Conservation (phyloP, 2,888 invertebrate species). For the Empis stercorea region DNA sequence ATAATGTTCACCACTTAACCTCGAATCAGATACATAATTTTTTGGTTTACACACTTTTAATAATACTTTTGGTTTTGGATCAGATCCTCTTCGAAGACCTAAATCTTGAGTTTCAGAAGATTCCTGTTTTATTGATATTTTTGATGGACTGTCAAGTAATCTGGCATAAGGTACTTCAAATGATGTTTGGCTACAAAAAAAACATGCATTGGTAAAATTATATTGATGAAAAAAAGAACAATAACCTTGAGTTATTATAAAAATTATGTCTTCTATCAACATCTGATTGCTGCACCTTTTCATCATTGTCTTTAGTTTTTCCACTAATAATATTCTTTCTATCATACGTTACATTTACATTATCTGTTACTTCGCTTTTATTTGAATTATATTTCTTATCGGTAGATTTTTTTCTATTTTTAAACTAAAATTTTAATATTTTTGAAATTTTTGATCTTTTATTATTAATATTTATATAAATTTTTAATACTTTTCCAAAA, state of each 20-base stretch:
- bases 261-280: slow-evolving; percentile 46
- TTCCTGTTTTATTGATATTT: slow-evolving; percentile 25
- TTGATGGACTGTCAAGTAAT: slow-evolving; percentile 51
- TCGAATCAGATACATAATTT: slow-evolving; percentile 76
- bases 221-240: no score
- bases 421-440: not conserved
- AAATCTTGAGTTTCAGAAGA: slow-evolving; percentile 38
- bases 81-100: slow-evolving; percentile 44
- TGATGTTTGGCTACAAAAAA: slow-evolving; percentile 25
- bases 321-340: slow-evolving; percentile 24
- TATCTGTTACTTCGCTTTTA: slow-evolving; percentile 24
- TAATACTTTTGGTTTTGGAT: slow-evolving; percentile 19
- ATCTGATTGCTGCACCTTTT: slow-evolving; percentile 13
- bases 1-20: slow-evolving; percentile 55
- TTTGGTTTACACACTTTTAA: slow-evolving; percentile 46
- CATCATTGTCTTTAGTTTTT: slow-evolving; percentile 34
- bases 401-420: not conserved
- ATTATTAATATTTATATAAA: no score
- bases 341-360: slow-evolving; percentile 8
- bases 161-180: slow-evolving; percentile 63
- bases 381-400: slow-evolving; percentile 6
- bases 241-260: slow-evolving; percentile 31
- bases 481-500: slow-evolving; percentile 25
- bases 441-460: not conserved
- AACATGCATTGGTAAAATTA: no score